A percentile compares a stretch with the other conserved stretches of the same genome.
Conservation (phyloP, 2,113 vertebrate species). For the Motacilla tschutschensis region DNA sequence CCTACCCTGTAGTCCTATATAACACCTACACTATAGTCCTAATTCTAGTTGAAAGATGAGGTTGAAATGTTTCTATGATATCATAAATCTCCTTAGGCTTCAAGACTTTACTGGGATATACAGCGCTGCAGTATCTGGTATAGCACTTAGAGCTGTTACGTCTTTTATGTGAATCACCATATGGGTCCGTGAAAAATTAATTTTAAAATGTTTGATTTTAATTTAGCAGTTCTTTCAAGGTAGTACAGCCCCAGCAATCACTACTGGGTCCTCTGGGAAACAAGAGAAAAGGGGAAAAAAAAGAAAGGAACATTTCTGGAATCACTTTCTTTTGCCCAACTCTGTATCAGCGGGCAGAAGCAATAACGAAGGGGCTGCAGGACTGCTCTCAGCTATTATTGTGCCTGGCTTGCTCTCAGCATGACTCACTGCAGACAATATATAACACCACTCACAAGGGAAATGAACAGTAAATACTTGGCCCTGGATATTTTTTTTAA, state of each 20-base stretch:
- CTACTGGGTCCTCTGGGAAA: constrained; percentile 25
- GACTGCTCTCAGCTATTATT: constrained; percentile 68
- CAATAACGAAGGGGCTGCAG: constrained; percentile 48
- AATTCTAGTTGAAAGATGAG: neutral
- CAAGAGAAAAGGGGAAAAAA: neutral
- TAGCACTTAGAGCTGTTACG: neutral
- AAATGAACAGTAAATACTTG: constrained; percentile 74
- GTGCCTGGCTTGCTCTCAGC: constrained; percentile 68
- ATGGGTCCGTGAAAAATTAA: neutral
- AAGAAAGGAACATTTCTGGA: constrained; percentile 31
- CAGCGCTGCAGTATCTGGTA: neutral
- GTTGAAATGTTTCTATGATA: neutral
- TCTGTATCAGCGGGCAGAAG: constrained; percentile 7
- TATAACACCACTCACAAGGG: constrained; percentile 40
- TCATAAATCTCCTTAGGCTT: neutral
- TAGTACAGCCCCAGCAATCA: constrained; percentile 48
- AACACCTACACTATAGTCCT: neutral
- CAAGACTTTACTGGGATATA: neutral
- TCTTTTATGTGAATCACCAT: neutral
- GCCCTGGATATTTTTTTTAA: constrained; percentile 55
- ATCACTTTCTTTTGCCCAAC: constrained; percentile 34
- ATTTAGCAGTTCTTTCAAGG: constrained; percentile 6
- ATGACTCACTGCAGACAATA: constrained; percentile 68
- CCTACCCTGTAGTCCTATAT: neutral
- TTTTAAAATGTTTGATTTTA: constrained; percentile 20